These are phyloP conservation scores for Acanthosoma haemorrhoidale DNA, from an alignment of 2,888 invertebrate species.

Conservation along the genomic window DNA sequence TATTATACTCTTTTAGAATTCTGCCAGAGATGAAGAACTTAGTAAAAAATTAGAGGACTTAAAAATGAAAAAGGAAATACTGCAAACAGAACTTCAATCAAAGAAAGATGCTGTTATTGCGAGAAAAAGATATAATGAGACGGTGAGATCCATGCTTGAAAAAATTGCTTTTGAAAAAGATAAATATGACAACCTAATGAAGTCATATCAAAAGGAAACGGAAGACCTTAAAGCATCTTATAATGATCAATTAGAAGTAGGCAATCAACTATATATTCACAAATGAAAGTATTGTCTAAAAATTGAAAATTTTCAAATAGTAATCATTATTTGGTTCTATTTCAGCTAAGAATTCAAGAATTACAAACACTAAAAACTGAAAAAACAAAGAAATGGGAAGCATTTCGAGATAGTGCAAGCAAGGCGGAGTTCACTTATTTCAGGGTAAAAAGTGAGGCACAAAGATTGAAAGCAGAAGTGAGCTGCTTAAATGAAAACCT, in stretches of 20 bases:
- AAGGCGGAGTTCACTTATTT: constrained; percentile 12
- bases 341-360: background rate
- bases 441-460: constrained; percentile 7
- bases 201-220: background rate
- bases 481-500: background rate
- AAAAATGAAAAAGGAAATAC: background rate
- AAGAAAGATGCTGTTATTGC: background rate
- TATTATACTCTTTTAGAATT: too few relatives aligned
- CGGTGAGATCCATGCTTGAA: background rate
- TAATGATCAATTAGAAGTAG: background rate
- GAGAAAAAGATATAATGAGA: background rate
- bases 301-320: background rate
- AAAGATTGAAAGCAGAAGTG: background rate
- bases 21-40: background rate
- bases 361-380: background rate
- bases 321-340: background rate
- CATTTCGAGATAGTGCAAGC: background rate
- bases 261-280: background rate
- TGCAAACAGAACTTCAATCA: background rate
- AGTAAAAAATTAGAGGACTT: background rate
- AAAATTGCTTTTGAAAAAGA: background rate
- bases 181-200: background rate
- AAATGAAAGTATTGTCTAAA: background rate
- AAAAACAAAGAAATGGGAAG: background rate
- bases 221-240: background rate